A percentile compares a stretch with the other conserved stretches of the same genome.
Conservation (phyloP, 35 echinoderm and acorn worm genomes). For the Amphiura filiformis region DNA sequence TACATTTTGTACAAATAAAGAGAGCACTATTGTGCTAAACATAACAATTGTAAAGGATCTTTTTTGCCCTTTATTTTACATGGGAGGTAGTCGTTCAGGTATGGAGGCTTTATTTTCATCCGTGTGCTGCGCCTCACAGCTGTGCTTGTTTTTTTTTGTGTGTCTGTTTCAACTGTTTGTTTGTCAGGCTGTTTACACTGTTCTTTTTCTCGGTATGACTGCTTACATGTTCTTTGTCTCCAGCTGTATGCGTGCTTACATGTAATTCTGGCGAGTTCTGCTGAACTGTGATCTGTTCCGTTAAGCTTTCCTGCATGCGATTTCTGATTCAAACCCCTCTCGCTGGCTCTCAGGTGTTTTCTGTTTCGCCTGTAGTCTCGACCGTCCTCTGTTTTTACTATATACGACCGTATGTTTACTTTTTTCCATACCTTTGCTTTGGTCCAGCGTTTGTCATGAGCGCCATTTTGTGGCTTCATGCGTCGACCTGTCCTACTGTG, state of each 20-base stretch:
- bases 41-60: not conserved
- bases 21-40: not conserved
- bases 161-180: no score
- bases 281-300: not conserved
- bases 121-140: no score
- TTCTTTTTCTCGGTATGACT: not conserved
- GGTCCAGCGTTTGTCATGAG: slow-evolving; percentile 30
- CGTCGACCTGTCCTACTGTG: slow-evolving; percentile 8
- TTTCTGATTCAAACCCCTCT: no score
- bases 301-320: not conserved
- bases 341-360: slow-evolving; percentile 31
- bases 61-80: not conserved
- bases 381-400: slow-evolving; percentile 18
- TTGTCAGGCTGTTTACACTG: not conserved
- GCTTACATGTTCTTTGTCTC: not conserved
- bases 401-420: slow-evolving; percentile 23
- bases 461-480: not conserved
- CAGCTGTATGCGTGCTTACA: no score
- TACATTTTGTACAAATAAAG: not conserved
- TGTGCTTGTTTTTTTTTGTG: no score
- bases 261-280: not conserved
- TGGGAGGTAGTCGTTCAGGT: no score
- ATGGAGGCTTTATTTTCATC: no score
- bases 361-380: slow-evolving; percentile 1
- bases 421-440: slow-evolving; percentile 45